Conservation (phyloP, 1,140 invertebrate genomes). For the Drosophila ironensis region DNA sequence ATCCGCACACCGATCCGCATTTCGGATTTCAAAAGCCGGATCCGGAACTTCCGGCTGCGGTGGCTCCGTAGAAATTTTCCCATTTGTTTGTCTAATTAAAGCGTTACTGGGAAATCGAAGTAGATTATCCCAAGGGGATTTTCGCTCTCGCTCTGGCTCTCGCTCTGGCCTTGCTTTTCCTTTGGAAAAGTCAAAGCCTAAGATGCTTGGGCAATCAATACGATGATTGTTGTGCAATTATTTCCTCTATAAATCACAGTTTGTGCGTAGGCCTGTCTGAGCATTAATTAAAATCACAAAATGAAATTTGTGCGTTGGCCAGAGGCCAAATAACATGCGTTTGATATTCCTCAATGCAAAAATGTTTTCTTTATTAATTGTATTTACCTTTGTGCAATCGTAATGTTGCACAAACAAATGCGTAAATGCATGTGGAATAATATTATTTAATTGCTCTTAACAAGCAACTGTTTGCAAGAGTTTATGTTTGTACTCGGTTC, state of each 20-base stretch:
- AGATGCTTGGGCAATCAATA: conserved; percentile 1
- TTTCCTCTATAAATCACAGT: neutral
- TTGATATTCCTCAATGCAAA: neutral
- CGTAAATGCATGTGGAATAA: too few species aligned
- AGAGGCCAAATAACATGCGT: neutral
- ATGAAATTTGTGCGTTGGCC: neutral
- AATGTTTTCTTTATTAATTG: neutral
- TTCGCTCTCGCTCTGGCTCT: too few species aligned
- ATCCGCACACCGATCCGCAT: neutral
- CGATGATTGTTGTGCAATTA: conserved; percentile 5
- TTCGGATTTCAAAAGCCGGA: neutral
- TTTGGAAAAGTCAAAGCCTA: too few species aligned
- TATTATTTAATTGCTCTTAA: too few species aligned
- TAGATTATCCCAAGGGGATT: neutral
- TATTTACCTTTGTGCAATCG: neutral
- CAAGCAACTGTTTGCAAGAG: too few species aligned
- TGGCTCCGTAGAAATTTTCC: too few species aligned
- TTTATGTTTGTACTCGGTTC: too few species aligned
- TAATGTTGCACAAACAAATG: too few species aligned
- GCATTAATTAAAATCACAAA: neutral
- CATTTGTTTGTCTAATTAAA: conserved; percentile 31
- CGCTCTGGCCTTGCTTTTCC: too few species aligned
- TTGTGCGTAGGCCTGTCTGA: too few species aligned
- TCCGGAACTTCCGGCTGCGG: neutral
- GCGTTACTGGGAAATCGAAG: neutral